Conservation (phyloP, 2,888 invertebrate species). For the Byasa hedistus region DNA sequence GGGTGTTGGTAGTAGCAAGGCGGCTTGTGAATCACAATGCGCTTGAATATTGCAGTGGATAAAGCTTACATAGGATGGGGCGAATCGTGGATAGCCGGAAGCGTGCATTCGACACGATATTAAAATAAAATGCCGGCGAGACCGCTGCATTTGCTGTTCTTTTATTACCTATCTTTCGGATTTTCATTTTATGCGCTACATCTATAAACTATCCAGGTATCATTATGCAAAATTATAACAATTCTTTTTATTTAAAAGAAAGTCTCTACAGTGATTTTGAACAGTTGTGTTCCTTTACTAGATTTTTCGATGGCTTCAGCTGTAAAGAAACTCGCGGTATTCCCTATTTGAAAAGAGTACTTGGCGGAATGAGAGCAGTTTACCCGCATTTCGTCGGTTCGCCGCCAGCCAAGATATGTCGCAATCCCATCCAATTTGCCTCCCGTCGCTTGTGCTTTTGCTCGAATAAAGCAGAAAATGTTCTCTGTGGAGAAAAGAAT, state of each 20-base stretch:
- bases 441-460: conserved; percentile 65
- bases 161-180: conserved; percentile 41
- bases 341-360: conserved; percentile 54
- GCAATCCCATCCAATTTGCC: conserved; percentile 76
- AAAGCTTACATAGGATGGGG: conserved; percentile 46
- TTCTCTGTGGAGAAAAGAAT: conserved; percentile 61
- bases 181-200: conserved; percentile 37
- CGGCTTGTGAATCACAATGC: conserved; percentile 55
- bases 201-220: conserved; percentile 39
- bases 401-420: conserved; percentile 70
- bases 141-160: conserved; percentile 37
- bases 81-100: conserved; percentile 46
- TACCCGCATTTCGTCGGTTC: conserved; percentile 70
- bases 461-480: conserved; percentile 74
- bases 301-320: conserved; percentile 35
- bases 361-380: conserved; percentile 64
- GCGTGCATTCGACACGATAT: conserved; percentile 58
- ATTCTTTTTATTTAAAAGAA: not conserved
- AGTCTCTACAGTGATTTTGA: not conserved
- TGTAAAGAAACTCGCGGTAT: conserved; percentile 58
- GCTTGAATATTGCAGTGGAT: conserved; percentile 50
- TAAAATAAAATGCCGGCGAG: conserved; percentile 57
- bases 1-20: conserved; percentile 51
- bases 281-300: not conserved
- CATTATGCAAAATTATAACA: conserved; percentile 25